Evolutionary conservation across 2,797 vertebrate species (phyloP).

Genomic region (Falco novaeseelandiae): DNA sequence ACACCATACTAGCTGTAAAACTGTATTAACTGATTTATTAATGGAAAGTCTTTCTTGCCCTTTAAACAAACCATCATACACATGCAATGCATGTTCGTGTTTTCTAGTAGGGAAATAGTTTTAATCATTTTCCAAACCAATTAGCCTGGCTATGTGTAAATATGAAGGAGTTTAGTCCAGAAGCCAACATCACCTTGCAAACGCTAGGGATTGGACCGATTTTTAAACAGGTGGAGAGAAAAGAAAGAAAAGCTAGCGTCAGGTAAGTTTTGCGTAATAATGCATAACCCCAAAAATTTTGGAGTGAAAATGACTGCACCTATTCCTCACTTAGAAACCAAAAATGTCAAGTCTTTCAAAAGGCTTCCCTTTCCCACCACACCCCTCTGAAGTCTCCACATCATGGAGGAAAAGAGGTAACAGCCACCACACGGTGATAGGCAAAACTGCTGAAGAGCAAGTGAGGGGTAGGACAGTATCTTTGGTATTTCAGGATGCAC

Average conservation of each 20-base stretch:
- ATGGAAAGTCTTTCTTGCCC: not conserved
- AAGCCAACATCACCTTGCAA: not conserved
- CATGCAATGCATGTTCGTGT: fast-evolving
- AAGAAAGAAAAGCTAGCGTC: not conserved
- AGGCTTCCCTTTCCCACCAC: not conserved
- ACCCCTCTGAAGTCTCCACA: not conserved
- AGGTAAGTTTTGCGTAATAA: not conserved
- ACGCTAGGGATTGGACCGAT: not conserved
- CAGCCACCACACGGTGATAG: not conserved
- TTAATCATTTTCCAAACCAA: not conserved
- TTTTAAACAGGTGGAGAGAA: not conserved
- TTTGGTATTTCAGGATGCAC: not conserved
- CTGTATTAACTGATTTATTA: not conserved
- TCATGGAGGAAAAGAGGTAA: not conserved
- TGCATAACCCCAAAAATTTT: not conserved
- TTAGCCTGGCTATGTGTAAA: not conserved
- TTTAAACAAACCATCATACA: not conserved
- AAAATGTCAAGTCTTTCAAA: not conserved
- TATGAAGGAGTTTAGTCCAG: not conserved
- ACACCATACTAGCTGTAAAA: not conserved
- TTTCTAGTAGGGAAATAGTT: not conserved
- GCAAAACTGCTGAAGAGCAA: not conserved
- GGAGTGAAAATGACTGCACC: not conserved
- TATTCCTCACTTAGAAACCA: not conserved
- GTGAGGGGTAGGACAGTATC: not conserved